Evolutionary conservation across 2,113 vertebrate species (phyloP).

Genomic region (Crotalus horridus): DNA sequence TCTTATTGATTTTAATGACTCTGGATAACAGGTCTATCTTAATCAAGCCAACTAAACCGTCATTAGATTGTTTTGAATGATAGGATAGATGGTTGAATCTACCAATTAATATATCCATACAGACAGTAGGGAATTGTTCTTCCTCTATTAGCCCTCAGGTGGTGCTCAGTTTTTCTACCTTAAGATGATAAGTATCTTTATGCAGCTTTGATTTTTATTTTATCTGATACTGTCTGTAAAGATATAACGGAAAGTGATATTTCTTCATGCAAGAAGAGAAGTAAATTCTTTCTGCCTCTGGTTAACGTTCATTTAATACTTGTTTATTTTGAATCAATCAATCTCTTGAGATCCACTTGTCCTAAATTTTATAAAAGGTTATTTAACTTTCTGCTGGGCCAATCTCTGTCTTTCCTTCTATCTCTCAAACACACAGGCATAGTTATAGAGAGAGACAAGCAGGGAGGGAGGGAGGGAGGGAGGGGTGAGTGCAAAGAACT

Average conservation of each 20-base stretch:
- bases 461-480: not conserved
- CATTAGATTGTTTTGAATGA: conserved; percentile 6
- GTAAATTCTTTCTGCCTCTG: not conserved
- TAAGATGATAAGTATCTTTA: not conserved
- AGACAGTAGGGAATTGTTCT: not conserved
- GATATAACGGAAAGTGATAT: not conserved
- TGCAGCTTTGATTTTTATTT: not conserved
- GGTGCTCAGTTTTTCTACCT: not conserved
- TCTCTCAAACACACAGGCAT: not conserved
- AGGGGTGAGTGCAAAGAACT: conserved; percentile 19
- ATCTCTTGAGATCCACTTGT: not conserved
- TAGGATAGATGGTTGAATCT: not conserved
- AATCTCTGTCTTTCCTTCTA: not conserved
- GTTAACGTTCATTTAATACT: not conserved
- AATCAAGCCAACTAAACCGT: not conserved
- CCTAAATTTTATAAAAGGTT: not conserved
- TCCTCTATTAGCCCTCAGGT: not conserved
- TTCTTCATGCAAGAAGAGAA: not conserved
- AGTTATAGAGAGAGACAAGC: not conserved
- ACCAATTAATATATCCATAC: not conserved
- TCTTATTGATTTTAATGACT: conserved; percentile 16
- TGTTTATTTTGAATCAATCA: not conserved
- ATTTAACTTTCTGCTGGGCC: conserved; percentile 8
- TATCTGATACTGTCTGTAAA: not conserved
- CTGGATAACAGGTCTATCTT: not conserved